phyloP scores from a whole-genome alignment of 2,797 vertebrate genomes.

The Sternarchorhynchus goeldii region DNA sequence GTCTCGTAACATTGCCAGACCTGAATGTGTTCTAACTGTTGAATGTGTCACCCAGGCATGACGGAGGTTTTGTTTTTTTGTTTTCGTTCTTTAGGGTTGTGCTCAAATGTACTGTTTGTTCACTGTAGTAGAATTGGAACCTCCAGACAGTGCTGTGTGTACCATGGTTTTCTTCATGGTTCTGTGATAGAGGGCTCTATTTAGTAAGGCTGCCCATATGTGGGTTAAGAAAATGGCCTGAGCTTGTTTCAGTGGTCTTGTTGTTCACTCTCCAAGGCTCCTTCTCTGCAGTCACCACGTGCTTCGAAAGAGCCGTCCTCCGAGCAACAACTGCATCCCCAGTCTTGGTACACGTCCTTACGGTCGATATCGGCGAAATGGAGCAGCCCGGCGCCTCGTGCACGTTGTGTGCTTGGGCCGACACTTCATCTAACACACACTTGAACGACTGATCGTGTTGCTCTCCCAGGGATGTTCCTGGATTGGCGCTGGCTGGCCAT shows the following conservation, averaged over 20 bases:
- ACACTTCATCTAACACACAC: background rate
- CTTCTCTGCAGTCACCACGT: background rate
- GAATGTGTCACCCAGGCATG: background rate
- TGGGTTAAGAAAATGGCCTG: slow-evolving; percentile 22
- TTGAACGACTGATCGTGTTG: background rate
- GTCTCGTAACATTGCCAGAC: background rate
- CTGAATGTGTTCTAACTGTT: background rate
- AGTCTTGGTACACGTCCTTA: no score
- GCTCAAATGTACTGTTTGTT: background rate
- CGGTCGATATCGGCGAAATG: no score
- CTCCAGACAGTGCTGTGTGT: background rate
- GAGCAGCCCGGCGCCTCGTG: background rate
- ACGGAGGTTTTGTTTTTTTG: background rate
- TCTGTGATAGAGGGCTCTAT: background rate
- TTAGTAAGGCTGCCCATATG: background rate
- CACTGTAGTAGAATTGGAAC: slow-evolving; percentile 6
- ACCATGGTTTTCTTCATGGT: background rate
- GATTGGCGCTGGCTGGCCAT: slow-evolving; percentile 92
- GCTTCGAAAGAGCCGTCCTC: no score
- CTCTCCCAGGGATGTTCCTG: slow-evolving; percentile 72
- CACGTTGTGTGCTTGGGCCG: background rate
- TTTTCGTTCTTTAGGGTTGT: background rate
- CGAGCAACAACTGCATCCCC: no score
- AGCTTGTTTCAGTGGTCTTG: slow-evolving; percentile 14
- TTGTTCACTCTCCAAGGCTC: background rate